These are phyloP conservation scores for Dipodomys ordii DNA, from an alignment of 2,113 vertebrate species.

Conservation along the genomic window DNA sequence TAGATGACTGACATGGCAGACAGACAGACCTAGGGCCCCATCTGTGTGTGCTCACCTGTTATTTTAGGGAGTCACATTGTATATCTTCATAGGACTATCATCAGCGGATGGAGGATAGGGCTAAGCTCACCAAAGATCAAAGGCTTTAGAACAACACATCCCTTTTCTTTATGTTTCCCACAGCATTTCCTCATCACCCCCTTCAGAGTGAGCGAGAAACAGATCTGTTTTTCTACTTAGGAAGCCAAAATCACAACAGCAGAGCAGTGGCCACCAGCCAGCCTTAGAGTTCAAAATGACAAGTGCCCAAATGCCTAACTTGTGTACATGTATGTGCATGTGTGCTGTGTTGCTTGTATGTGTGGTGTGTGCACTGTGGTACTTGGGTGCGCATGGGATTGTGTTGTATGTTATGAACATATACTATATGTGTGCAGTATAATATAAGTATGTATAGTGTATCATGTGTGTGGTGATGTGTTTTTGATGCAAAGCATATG, in stretches of 20 bases:
- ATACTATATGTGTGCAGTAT: not conserved
- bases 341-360: not conserved
- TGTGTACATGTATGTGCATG: not conserved
- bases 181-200: not conserved
- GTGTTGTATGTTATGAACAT: not conserved
- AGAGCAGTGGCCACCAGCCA: not conserved
- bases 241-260: constrained; percentile 33
- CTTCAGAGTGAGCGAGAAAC: not conserved
- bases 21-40: not conserved
- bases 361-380: not conserved
- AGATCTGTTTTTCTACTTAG: constrained; percentile 5
- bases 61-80: not conserved
- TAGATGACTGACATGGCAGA: not conserved
- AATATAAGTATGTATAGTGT: not conserved
- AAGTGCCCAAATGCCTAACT: not conserved
- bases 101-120: not conserved
- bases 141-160: not conserved
- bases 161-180: constrained; percentile 43
- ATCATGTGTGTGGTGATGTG: too few relatives aligned
- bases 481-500: too few relatives aligned
- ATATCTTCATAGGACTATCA: not conserved
- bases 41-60: not conserved
- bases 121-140: constrained; percentile 26
- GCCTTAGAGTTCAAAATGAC: constrained; percentile 58
- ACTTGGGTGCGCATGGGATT: not conserved